Conservation (phyloP, 2,113 vertebrate genomes). For the Mus spicilegus region DNA sequence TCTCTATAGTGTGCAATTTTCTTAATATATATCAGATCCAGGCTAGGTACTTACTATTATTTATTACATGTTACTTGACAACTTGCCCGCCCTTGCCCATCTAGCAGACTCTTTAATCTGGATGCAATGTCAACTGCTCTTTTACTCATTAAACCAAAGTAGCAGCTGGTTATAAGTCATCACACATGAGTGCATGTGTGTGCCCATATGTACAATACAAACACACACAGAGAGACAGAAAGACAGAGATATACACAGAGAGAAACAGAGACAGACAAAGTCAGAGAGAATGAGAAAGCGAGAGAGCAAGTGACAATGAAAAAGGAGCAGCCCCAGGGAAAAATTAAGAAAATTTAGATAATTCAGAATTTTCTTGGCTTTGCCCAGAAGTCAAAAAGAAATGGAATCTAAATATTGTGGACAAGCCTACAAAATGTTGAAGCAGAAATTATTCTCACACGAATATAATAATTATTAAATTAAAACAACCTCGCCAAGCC, state of each 20-base stretch:
- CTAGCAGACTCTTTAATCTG: slow-evolving; percentile 6
- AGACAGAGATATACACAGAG: not conserved
- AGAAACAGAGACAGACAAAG: not conserved
- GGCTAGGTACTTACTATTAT: slow-evolving; percentile 50
- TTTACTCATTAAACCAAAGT: slow-evolving; percentile 49
- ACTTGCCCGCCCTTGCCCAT: not conserved
- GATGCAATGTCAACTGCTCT: not conserved
- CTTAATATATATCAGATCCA: not conserved
- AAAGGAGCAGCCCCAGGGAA: not conserved
- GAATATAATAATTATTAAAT: not conserved
- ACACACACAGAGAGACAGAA: not conserved
- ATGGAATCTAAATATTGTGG: not conserved
- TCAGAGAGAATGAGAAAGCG: not conserved
- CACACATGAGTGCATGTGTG: no score
- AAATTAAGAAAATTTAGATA: not conserved
- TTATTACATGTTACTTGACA: not conserved
- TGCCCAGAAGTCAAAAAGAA: not conserved
- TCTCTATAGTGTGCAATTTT: not conserved
- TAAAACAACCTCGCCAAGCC: not conserved
- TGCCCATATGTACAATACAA: not conserved
- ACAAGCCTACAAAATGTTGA: not conserved
- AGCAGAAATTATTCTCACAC: not conserved
- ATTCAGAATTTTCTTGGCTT: not conserved
- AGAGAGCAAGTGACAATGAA: rapidly evolving
- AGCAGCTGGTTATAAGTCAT: slow-evolving; percentile 2